Percentiles rank a stretch among this genome's conserved stretches.
Evolutionary conservation across 2,888 invertebrate genomes (phyloP).

Genomic region (Drosophila kambysellisi): DNA sequence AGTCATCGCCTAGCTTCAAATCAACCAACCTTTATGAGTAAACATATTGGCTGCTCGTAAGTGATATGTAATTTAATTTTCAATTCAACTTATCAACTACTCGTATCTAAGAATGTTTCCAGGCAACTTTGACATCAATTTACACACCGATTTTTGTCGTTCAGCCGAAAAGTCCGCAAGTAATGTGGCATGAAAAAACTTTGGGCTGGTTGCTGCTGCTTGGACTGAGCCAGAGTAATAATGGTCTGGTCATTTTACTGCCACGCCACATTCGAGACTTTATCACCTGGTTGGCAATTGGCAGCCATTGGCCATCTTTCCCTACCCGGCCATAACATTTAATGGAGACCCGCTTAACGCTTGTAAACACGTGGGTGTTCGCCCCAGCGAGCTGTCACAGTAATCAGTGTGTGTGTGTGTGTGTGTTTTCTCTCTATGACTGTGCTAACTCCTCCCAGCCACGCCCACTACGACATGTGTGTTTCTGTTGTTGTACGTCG

Average conservation of each 20-base stretch:
- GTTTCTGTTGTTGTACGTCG: constrained; percentile 16
- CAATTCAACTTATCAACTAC: constrained; percentile 13
- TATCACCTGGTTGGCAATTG: constrained; percentile 74
- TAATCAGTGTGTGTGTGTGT: constrained; percentile 49
- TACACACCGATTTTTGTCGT: constrained; percentile 20
- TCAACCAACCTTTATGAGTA: background rate
- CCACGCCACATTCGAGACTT: constrained; percentile 68
- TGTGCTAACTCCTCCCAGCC: constrained; percentile 25
- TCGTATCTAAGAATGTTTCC: constrained; percentile 10
- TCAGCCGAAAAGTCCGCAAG: constrained; percentile 28
- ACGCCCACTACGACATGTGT: constrained; percentile 33
- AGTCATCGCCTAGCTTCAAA: constrained; percentile 19
- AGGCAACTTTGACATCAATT: constrained; percentile 32
- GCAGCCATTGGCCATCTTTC: constrained; percentile 58
- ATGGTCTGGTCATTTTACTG: constrained; percentile 49
- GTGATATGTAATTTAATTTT: constrained; percentile 22
- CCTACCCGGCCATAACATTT: constrained; percentile 68
- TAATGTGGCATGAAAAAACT: constrained; percentile 46
- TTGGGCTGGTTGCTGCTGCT: constrained; percentile 28
- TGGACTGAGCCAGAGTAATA: constrained; percentile 10
- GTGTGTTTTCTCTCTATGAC: constrained; percentile 3
- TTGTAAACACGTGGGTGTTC: constrained; percentile 71
- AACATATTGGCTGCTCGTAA: constrained; percentile 48
- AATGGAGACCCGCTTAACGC: constrained; percentile 75
- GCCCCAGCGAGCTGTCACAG: constrained; percentile 8